Percentiles rank a stretch among this genome's conserved stretches.
phyloP scores from a whole-genome alignment of 2,888 invertebrate genomes.

The Alloplasta piceator region DNA sequence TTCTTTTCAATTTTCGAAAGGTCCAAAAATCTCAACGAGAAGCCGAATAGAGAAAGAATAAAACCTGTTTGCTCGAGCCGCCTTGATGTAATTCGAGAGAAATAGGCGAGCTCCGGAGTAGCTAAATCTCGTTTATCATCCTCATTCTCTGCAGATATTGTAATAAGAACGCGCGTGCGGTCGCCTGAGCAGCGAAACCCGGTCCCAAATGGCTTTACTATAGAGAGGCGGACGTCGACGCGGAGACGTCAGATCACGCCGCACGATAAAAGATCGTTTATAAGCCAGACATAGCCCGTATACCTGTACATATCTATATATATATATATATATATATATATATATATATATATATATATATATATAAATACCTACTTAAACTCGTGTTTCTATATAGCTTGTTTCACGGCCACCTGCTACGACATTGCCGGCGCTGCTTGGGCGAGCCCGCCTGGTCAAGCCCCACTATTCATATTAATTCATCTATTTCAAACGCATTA shows the following conservation, averaged over 20 bases:
- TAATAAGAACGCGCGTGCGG: neutral
- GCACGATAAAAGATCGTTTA: conserved; percentile 6
- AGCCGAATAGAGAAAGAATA: too few species aligned
- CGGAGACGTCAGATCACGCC: conserved; percentile 26
- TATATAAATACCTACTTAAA: neutral
- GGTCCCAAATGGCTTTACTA: neutral
- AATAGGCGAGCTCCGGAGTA: too few species aligned
- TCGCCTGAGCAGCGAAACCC: neutral
- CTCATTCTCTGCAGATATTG: neutral
- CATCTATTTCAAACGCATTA: conserved; percentile 39
- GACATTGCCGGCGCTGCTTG: conserved; percentile 24
- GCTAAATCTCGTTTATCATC: too few species aligned
- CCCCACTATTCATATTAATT: conserved; percentile 37
- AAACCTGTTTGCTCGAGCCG: too few species aligned
- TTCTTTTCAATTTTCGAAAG: too few species aligned
- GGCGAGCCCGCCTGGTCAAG: conserved; percentile 48
- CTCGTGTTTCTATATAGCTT: conserved; percentile 2
- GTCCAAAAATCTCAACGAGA: too few species aligned
- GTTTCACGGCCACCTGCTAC: conserved; percentile 56
- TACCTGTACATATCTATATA: neutral
- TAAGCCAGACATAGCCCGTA: neutral
- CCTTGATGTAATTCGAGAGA: too few species aligned
- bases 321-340: conserved; percentile 2
- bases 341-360: conserved; percentile 7
- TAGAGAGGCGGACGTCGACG: conserved; percentile 26